A percentile compares a stretch with the other conserved stretches of the same genome.
These are phyloP conservation scores for Papilio polytes DNA, from an alignment of 1,140 invertebrate genomes.

Conservation along the genomic window DNA sequence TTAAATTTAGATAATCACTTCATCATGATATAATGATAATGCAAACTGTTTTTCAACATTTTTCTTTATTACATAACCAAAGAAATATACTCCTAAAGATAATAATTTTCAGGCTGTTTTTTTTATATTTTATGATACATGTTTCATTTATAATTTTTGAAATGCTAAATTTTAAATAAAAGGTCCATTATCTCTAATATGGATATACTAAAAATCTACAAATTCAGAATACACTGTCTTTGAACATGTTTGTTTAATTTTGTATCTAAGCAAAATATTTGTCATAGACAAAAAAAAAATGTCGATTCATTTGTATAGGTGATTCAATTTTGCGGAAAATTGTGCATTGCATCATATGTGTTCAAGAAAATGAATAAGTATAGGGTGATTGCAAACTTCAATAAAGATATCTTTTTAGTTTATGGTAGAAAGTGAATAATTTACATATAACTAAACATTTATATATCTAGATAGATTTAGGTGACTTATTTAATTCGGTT, in stretches of 20 bases:
- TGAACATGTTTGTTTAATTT: not conserved
- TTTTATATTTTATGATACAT: too few species aligned
- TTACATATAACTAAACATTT: not conserved
- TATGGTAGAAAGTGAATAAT: not conserved
- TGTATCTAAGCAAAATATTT: not conserved
- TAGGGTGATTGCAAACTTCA: not conserved
- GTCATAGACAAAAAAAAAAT: not conserved
- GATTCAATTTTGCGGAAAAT: slow-evolving; percentile 3
- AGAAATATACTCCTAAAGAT: too few species aligned
- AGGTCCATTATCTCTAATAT: too few species aligned
- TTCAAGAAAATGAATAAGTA: not conserved
- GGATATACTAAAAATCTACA: too few species aligned
- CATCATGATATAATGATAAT: too few species aligned
- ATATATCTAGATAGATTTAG: not conserved
- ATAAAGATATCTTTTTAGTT: not conserved
- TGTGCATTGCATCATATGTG: not conserved
- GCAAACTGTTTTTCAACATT: too few species aligned
- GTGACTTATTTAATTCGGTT: not conserved
- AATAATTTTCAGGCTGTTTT: too few species aligned
- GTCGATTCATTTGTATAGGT: not conserved
- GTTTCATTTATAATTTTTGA: too few species aligned
- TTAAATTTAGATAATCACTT: too few species aligned
- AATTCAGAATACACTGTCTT: too few species aligned
- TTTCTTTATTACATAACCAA: too few species aligned
- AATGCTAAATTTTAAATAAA: too few species aligned